Evolutionary conservation across 2,888 invertebrate species (phyloP).

Genomic region (Xiphydria camelus): DNA sequence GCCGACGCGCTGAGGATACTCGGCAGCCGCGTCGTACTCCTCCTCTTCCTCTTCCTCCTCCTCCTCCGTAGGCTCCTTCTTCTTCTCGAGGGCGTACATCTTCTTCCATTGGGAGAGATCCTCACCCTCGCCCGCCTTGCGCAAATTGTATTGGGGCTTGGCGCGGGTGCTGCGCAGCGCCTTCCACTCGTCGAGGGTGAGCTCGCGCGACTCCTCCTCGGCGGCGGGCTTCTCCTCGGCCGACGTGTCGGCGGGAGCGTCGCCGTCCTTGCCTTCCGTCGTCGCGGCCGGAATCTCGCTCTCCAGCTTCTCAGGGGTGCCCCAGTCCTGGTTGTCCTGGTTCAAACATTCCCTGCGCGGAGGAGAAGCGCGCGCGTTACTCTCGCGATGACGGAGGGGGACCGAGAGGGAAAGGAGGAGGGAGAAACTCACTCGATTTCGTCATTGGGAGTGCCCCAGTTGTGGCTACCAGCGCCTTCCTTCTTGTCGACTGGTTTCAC

Average conservation of each 20-base stretch:
- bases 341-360: conserved; percentile 50
- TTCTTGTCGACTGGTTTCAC: conserved; percentile 92
- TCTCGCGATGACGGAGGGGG: too few species aligned
- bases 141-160: conserved; percentile 86
- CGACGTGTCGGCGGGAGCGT: conserved; percentile 41
- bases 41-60: conserved; percentile 72
- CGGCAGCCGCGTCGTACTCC: conserved; percentile 70
- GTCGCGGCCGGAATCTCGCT: conserved; percentile 35
- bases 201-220: conserved; percentile 81
- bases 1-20: conserved; percentile 84
- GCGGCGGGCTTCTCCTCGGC: conserved; percentile 60
- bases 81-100: conserved; percentile 78
- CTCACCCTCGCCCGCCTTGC: conserved; percentile 94
- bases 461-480: conserved; percentile 92
- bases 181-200: conserved; percentile 95
- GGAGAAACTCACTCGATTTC: conserved; percentile 78
- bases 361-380: too few species aligned
- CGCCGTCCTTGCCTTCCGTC: conserved; percentile 45
- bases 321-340: conserved; percentile 50
- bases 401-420: too few species aligned
- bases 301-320: conserved; percentile 61
- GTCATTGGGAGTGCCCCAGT: conserved; percentile 94
- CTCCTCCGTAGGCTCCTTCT: conserved; percentile 68
- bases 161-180: conserved; percentile 79
- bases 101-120: conserved; percentile 92